Conservation (phyloP, 2,797 vertebrate species). For the Netta rufina region DNA sequence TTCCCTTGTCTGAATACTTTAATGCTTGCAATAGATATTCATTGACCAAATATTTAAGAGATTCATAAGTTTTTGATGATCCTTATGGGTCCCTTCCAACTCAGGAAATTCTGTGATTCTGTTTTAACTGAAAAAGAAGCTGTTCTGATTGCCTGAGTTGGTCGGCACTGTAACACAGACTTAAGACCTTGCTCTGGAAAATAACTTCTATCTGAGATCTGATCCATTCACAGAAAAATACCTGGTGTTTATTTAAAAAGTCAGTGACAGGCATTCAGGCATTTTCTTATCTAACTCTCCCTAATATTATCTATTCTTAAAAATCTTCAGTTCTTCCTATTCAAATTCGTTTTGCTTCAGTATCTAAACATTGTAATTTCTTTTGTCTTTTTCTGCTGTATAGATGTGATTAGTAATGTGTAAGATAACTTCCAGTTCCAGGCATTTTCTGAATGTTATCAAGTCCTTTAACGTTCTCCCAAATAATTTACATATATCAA, state of each 20-base stretch:
- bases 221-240: not conserved
- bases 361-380: not conserved
- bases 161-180: not conserved
- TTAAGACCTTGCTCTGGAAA: not conserved
- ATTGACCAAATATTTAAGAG: not conserved
- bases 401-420: not conserved
- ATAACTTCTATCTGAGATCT: not conserved
- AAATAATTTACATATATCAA: not conserved
- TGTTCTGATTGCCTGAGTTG: not conserved
- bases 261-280: not conserved
- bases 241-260: not conserved
- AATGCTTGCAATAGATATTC: not conserved
- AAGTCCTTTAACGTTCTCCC: not conserved
- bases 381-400: not conserved
- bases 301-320: not conserved
- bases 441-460: not conserved
- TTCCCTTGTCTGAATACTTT: not conserved
- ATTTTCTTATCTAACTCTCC: not conserved
- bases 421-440: not conserved
- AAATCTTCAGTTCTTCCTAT: not conserved
- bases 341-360: not conserved
- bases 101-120: no score
- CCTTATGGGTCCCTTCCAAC: no score
- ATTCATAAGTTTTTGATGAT: not conserved
- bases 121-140: not conserved